A percentile compares a stretch with the other conserved stretches of the same genome.
Evolutionary conservation across 2,113 vertebrate species (phyloP).

Genomic region (Barnardius zonarius): DNA sequence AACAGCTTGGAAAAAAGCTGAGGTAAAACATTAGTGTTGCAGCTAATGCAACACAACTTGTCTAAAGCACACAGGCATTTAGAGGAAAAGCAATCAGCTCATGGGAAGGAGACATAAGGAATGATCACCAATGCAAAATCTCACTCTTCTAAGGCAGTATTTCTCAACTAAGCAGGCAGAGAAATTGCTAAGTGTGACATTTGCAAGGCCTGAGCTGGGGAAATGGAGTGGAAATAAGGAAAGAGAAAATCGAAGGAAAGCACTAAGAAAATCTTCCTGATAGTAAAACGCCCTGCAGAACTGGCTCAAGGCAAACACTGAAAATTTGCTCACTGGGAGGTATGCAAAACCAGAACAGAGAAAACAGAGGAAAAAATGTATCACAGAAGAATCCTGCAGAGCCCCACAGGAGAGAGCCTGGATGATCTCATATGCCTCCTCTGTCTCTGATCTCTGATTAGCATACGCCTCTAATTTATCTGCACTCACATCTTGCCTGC

Average conservation of each 20-base stretch:
- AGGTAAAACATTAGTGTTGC: neutral
- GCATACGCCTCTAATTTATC: conserved; percentile 1
- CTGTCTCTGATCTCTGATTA: conserved; percentile 17
- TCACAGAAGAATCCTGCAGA: neutral
- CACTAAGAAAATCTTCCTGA: neutral
- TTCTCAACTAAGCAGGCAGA: neutral
- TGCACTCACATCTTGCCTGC: neutral
- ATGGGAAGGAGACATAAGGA: neutral
- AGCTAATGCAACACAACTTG: neutral
- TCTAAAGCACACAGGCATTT: neutral
- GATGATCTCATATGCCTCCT: neutral
- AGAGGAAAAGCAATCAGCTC: neutral
- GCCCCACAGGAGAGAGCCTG: neutral
- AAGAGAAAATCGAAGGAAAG: neutral
- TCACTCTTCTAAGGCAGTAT: neutral
- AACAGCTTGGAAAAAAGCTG: neutral
- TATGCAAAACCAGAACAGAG: neutral
- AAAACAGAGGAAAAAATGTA: neutral
- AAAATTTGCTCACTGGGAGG: neutral
- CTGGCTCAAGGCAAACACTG: neutral
- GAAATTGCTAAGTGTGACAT: neutral
- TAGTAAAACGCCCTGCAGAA: neutral
- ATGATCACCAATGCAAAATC: neutral
- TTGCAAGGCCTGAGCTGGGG: neutral
- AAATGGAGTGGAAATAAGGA: neutral